Evolutionary conservation across 2,113 vertebrate genomes (phyloP).

Genomic region (Erythrolamprus reginae): DNA sequence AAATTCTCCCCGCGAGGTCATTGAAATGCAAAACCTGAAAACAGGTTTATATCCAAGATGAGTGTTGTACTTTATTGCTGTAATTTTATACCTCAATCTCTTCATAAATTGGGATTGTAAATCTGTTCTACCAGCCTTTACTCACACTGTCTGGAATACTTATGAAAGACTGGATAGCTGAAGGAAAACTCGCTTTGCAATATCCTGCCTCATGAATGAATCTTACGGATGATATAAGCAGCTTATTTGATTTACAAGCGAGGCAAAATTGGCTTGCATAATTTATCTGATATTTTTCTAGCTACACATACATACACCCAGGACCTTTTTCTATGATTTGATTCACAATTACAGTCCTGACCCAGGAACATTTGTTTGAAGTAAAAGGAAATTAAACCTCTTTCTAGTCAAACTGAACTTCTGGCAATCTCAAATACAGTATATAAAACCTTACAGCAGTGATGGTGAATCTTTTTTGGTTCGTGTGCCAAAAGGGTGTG

Average conservation of each 20-base stretch:
- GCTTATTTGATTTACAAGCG: neutral
- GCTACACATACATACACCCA: conserved; percentile 10
- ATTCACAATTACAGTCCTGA: conserved; percentile 22
- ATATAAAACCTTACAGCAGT: too few relatives aligned
- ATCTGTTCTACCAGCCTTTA: conserved; percentile 10
- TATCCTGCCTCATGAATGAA: neutral
- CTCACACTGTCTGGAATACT: conserved; percentile 5
- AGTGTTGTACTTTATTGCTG: neutral
- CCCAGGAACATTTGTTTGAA: conserved; percentile 1
- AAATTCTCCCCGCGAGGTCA: neutral
- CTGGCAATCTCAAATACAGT: neutral
- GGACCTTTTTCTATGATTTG: conserved; percentile 12
- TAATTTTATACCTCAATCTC: conserved; percentile 19
- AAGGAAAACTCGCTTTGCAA: neutral
- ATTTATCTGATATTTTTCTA: neutral
- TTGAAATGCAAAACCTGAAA: neutral
- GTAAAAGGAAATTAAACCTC: neutral
- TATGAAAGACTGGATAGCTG: neutral
- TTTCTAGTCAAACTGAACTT: neutral
- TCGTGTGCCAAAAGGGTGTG: too few relatives aligned
- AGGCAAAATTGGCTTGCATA: neutral
- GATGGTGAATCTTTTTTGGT: too few relatives aligned
- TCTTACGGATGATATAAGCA: neutral
- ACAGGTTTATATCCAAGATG: neutral
- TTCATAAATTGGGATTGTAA: conserved; percentile 22